Evolutionary conservation across 2,797 vertebrate species (phyloP).

Genomic region (Sternarchorhynchus goeldii): DNA sequence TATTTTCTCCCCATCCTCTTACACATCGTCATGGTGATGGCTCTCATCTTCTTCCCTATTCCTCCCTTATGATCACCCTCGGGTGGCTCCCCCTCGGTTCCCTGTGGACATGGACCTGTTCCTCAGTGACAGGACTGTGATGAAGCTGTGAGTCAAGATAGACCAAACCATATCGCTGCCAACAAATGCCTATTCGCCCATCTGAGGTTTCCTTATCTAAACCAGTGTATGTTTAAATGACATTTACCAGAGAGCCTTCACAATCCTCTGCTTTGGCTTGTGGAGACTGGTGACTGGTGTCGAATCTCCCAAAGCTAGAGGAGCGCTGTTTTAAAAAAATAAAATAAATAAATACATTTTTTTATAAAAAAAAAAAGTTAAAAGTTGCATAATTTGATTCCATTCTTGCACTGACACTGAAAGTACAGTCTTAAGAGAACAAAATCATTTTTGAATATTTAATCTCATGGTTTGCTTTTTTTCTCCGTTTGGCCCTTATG

Average conservation of each 20-base stretch:
- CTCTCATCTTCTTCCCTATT: constrained; percentile 79
- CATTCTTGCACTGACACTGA: too few relatives aligned
- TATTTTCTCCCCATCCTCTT: constrained; percentile 82
- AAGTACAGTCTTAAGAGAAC: too few relatives aligned
- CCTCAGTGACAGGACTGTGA: too few relatives aligned
- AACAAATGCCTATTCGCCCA: too few relatives aligned
- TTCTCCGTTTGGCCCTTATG: too few relatives aligned
- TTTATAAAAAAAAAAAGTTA: constrained; percentile 56
- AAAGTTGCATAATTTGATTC: constrained; percentile 50
- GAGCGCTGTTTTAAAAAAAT: constrained; percentile 73
- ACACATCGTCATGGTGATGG: constrained; percentile 81
- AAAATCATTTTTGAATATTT: too few relatives aligned
- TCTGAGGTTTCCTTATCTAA: too few relatives aligned
- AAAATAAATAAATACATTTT: constrained; percentile 58
- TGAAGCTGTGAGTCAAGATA: too few relatives aligned
- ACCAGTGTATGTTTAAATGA: too few relatives aligned
- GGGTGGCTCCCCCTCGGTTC: constrained; percentile 64
- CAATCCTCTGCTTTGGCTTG: constrained; percentile 72
- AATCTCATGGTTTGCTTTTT: too few relatives aligned
- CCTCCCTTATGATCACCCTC: constrained; percentile 70
- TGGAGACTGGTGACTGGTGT: constrained; percentile 70
- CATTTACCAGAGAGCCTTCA: constrained; percentile 59
- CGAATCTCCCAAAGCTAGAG: constrained; percentile 85
- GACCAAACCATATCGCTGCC: too few relatives aligned
- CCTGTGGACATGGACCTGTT: constrained; percentile 34